Evolutionary conservation across 2,888 invertebrate species (phyloP).

Genomic region (Leptura quadrifasciata): DNA sequence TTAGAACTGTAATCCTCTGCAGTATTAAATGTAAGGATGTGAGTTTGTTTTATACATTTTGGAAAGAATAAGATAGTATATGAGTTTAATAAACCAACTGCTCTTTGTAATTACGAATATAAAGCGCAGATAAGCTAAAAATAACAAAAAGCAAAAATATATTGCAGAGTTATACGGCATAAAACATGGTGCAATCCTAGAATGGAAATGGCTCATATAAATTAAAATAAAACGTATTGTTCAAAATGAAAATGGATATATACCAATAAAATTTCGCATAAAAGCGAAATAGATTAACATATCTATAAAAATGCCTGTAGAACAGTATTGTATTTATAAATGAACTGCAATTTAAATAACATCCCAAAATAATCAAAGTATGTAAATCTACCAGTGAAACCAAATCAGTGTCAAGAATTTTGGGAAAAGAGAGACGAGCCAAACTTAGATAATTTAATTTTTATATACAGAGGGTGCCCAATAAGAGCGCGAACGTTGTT

Average conservation of each 20-base stretch:
- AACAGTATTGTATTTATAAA: not conserved
- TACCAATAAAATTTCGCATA: conserved; percentile 2
- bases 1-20: too few relatives aligned
- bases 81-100: not conserved
- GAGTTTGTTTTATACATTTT: not conserved
- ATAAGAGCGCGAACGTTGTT: too few relatives aligned
- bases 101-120: not conserved
- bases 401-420: too few relatives aligned
- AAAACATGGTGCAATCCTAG: not conserved
- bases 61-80: not conserved
- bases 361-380: too few relatives aligned
- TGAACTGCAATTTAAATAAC: not conserved
- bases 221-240: conserved; percentile 7
- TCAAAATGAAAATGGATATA: not conserved
- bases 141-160: not conserved
- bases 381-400: too few relatives aligned
- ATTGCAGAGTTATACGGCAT: not conserved
- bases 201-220: not conserved
- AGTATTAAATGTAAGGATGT: not conserved
- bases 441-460: too few relatives aligned
- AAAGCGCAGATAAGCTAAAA: conserved; percentile 4
- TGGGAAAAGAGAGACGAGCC: too few relatives aligned
- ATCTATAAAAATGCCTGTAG: conserved; percentile 9
- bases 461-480: too few relatives aligned
- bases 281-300: conserved; percentile 10